Base-by-base conservation (phyloP, 2,888 invertebrate genomes). In the Coleophora deauratella region DNA sequence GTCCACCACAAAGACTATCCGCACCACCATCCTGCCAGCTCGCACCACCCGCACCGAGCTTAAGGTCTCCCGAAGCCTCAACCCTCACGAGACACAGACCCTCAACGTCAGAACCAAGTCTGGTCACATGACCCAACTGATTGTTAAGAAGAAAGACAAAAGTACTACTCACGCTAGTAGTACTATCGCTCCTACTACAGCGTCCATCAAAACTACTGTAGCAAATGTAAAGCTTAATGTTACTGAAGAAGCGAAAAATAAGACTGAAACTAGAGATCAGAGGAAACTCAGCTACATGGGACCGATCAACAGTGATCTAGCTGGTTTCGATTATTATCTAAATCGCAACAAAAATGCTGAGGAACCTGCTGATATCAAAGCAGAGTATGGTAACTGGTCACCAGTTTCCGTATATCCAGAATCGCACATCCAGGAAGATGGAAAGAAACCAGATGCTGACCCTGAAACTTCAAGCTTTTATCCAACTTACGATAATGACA, bases 81-180 rank as follows among this genome's bases (percentile, higher is more conserved):
- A 92, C 66, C 93, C 94, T 1, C 91, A 91, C 15, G 89, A 91
- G 49, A 93, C 91, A 36, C 91, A 93, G 62, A 92, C 93, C 30
- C 75, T 94, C 33, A 92, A 91, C 59, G 93, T 95, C 0, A 88
- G 91, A 57, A 93, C 93, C 0, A 90, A 90, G 60, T 88, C 91
- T 14, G 95, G 95, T 2, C 91, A 90, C 44, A 77, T 93, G 15
- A 93, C 94, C 0, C 93, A 93, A 54, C 78, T 95, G 9, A 91
- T 93, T 34, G 92, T 93, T 4, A 93, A 93, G 69, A 88, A 91
- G 58, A 87, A 91, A 45, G 90, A 90, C 3, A 91, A 90, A 58
- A 67, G 77, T 43, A 59, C 76, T 14, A 47, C 60, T 14, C 45
- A 62, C 44, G 40, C 61, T 30, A 54, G 61, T 49, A 58, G 68